Percentiles rank a stretch among this genome's conserved stretches.
Conservation (phyloP, 2,888 invertebrate species). For the Noctua comes region DNA sequence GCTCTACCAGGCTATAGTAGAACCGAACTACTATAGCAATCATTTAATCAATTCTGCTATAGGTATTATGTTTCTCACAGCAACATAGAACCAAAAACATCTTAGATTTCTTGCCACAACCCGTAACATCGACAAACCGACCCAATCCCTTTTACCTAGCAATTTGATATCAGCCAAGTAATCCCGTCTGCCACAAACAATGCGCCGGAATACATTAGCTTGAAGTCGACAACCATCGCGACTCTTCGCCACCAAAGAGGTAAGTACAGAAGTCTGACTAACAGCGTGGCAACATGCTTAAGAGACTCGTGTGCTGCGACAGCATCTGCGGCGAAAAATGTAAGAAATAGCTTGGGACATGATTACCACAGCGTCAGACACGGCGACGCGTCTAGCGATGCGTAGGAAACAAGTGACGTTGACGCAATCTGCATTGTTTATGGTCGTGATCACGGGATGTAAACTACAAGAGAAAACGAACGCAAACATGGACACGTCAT, state of each 20-base stretch:
- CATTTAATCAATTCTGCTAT: neutral
- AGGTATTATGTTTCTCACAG: neutral
- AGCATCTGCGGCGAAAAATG: neutral
- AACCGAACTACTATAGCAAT: fast-evolving
- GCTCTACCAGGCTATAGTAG: fast-evolving
- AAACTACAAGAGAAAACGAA: no score
- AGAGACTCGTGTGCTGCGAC: no score
- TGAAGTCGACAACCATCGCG: slow-evolving; percentile 80
- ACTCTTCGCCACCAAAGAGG: slow-evolving; percentile 24
- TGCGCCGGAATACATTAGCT: slow-evolving; percentile 86
- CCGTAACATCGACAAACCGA: slow-evolving; percentile 64
- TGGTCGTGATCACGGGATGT: no score
- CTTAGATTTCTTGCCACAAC: slow-evolving; percentile 19
- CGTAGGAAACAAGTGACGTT: no score
- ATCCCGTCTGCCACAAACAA: slow-evolving; percentile 85
- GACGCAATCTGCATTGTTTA: no score
- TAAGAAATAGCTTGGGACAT: neutral
- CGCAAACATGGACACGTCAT: no score
- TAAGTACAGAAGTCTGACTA: slow-evolving; percentile 4
- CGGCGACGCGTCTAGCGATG: no score
- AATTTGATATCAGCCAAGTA: slow-evolving; percentile 78
- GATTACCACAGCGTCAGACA: neutral
- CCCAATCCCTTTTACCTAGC: slow-evolving; percentile 71
- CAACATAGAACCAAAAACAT: neutral
- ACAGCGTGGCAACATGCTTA: neutral